Percentiles rank a stretch among this genome's conserved stretches.
These are phyloP conservation scores for Tinea pellionella DNA, from an alignment of 2,888 invertebrate genomes.

Conservation along the genomic window DNA sequence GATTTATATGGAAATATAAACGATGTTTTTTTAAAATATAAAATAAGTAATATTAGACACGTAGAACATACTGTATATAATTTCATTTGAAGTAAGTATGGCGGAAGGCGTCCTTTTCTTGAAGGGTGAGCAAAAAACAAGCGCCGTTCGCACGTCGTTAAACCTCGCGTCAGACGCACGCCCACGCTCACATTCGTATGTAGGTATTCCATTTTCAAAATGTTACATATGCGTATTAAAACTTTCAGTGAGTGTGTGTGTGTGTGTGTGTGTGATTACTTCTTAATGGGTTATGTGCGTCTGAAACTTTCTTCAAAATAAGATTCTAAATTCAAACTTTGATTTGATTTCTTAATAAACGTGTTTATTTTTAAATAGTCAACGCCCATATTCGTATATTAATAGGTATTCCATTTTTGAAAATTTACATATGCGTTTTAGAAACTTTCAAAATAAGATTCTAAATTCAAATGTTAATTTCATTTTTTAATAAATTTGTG, in stretches of 20 bases:
- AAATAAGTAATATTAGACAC: too few species aligned
- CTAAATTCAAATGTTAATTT: too few species aligned
- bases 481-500: too few species aligned
- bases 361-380: too few species aligned
- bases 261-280: not conserved
- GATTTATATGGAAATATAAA: too few species aligned
- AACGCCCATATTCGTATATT: too few species aligned
- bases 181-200: slow-evolving; percentile 18
- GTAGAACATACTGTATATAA: slow-evolving; percentile 36
- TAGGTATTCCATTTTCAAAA: not conserved
- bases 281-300: not conserved
- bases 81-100: slow-evolving; percentile 60
- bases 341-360: too few species aligned
- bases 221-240: slow-evolving; percentile 1
- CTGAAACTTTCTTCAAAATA: not conserved
- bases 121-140: slow-evolving; percentile 41
- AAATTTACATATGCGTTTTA: too few species aligned
- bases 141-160: slow-evolving; percentile 32
- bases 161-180: slow-evolving; percentile 39
- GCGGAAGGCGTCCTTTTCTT: slow-evolving; percentile 54
- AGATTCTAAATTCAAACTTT: too few species aligned
- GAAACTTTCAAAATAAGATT: too few species aligned
- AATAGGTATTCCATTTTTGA: too few species aligned
- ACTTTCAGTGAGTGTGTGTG: not conserved
- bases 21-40: too few species aligned